Evolutionary conservation across 2,888 invertebrate species (phyloP).

Genomic region (Chirona hameri): DNA sequence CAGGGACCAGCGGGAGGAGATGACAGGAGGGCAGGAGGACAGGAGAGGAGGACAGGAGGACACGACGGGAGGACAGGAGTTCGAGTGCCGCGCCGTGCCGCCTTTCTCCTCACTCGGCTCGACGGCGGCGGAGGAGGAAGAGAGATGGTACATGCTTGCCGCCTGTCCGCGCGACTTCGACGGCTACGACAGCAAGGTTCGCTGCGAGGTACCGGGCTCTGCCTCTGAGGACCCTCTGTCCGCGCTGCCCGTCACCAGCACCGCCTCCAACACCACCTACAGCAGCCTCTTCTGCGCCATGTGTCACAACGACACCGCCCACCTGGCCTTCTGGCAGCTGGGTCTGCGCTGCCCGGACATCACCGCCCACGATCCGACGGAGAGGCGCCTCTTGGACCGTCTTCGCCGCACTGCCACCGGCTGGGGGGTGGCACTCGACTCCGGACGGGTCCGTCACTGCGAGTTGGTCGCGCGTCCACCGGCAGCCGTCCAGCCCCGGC

Average conservation of each 20-base stretch:
- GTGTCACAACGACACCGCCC: constrained; percentile 10
- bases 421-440: too few species aligned
- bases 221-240: neutral
- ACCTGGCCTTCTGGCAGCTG: constrained; percentile 1
- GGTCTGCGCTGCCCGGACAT: neutral
- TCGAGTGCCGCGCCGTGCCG: too few species aligned
- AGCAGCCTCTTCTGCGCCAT: constrained; percentile 13
- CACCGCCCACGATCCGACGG: too few species aligned
- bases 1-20: too few species aligned
- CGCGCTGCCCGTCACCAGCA: constrained; percentile 7
- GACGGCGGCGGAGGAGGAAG: neutral
- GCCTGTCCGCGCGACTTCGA: neutral
- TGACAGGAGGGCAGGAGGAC: too few species aligned
- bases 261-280: neutral
- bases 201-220: neutral
- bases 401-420: too few species aligned
- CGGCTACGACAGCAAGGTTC: constrained; percentile 3
- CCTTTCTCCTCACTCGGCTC: too few species aligned
- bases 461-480: neutral
- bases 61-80: too few species aligned
- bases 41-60: too few species aligned
- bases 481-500: neutral
- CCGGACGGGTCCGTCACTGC: neutral
- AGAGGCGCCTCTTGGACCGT: too few species aligned
- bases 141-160: neutral